Evolutionary conservation across 2,888 invertebrate genomes (phyloP), one percentile per base, ranked within the genome.

Genomic region (Xylota segnis): DNA sequence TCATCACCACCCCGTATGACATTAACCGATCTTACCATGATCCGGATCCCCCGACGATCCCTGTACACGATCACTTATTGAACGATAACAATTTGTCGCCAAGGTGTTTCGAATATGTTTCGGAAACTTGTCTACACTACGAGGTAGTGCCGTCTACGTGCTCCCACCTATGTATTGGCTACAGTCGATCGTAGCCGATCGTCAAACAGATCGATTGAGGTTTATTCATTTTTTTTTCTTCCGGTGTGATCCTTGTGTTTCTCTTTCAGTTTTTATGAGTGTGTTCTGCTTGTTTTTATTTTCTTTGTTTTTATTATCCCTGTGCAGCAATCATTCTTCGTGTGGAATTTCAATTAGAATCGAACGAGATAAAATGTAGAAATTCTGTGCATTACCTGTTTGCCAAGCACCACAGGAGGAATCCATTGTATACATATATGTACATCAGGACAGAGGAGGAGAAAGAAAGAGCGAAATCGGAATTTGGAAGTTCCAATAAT

Each of bases 81-180:
- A 91, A 91, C 92, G 91, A 91, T 91, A 91, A 91, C 91, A 91
- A 91, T 91, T 91, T 91, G 91, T 91, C 91, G 90, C 90, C 90
- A 90, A 91, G 91, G 91, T 91, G 91, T 91, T 91, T 87, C 87
- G 83, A 79, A 86, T 86, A 81, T 86, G 81, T 86, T 86, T 76
- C 86, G 66, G 81, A 86, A 77, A 81, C 72, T 76, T 81, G 86
- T 81, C 84, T 79, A 70, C 78, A 75, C 66, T 61, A 52, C 50
- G 56, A 59, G 56, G 23, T 68, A 54, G 78, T 43, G 58, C 32
- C 56, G 50, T 40, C 18, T 81, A 76, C 86, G 71, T 76, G 81
- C 71, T 47, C 43, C 52, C 61, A 76, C 56, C 66, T 71, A 81
- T 86, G n/a, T n/a, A 23, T 23, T 77, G 61, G 61, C 66, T 72